A percentile compares a stretch with the other conserved stretches of the same genome.
phyloP scores from a whole-genome alignment of 2,113 vertebrate genomes.

The Monopterus albus region DNA sequence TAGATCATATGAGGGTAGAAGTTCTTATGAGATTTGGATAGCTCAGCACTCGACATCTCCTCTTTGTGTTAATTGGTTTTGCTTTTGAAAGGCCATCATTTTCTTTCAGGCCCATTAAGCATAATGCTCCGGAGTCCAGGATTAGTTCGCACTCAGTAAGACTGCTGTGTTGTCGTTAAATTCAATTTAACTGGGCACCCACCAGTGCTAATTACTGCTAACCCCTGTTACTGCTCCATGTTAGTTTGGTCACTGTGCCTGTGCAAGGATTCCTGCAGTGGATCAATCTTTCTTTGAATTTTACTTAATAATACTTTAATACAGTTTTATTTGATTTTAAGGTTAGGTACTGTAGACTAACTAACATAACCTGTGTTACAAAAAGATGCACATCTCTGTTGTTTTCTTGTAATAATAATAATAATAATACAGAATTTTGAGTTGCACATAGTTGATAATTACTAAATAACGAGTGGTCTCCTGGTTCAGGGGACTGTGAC shows the following conservation, averaged over 20 bases:
- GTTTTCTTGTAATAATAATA: no score
- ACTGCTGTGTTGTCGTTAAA: conserved; percentile 83
- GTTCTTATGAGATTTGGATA: conserved; percentile 80
- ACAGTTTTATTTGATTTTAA: neutral
- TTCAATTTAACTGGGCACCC: conserved; percentile 81
- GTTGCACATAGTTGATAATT: no score
- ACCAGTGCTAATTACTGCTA: conserved; percentile 77
- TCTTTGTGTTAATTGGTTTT: conserved; percentile 82
- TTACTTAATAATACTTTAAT: neutral
- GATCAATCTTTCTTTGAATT: neutral
- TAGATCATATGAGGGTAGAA: conserved; percentile 73
- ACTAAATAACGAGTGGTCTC: no score
- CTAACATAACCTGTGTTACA: no score
- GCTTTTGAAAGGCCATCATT: conserved; percentile 84
- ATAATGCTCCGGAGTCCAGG: conserved; percentile 78
- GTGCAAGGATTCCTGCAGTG: conserved; percentile 18
- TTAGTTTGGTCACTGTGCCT: conserved; percentile 51
- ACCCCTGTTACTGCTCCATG: conserved; percentile 52
- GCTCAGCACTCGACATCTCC: conserved; percentile 77
- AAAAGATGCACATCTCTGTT: no score
- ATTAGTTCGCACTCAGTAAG: conserved; percentile 78
- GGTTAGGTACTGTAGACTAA: no score
- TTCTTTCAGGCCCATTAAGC: conserved; percentile 84
- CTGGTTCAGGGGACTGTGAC: no score
- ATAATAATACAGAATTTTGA: no score